Evolutionary conservation across 1,140 invertebrate species (phyloP), one percentile per base, ranked within the genome.

Genomic region (Melipona quadrifasciata): DNA sequence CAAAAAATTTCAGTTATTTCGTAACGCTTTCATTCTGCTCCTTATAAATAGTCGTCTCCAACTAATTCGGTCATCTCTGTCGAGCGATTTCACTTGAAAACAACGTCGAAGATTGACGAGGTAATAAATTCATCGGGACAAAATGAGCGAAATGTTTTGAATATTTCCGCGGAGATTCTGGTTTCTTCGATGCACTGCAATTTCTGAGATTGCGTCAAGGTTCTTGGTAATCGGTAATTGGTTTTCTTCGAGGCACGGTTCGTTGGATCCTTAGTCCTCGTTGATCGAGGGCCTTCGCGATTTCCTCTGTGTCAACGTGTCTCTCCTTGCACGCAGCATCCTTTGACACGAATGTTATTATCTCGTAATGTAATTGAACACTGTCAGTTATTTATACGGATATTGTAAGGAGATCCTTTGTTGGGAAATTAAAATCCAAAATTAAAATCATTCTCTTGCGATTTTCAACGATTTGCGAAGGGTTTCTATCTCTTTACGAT

Each of bases 261-360:
- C 87, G 87, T 67, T 89, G 82, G 70, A 73, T 12, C n/a, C n/a
- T n/a, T n/a, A 47, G 85, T 64, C 68, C 87, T 51, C 53, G 71
- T 53, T 27, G 79, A 87, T 89, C 79, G 70, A 55, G 80, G 82
- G 65, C 89, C 89, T 90, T 84, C 82, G 31, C 21, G 71, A 24
- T 58, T 87, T 89, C 89, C 89, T 80, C 67, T 64, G 51, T 12
- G 83, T 71, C 31, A 27, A 17, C 21, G 14, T 21, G 21, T 82
- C n/a, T 57, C 24, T 65, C 1, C 58, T 79, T 68, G 64, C 34
- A 71, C 68, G 65, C 80, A 80, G 76, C 80, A 61, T 82, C 78
- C 31, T 57, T 31, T 76, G 21, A 8, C n/a, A 21, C 53, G 5
- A 57, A 34, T 12, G 39, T 47, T 47, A 47, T 47, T 47, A 57